Evolutionary conservation across 2,888 invertebrate genomes (phyloP).

Genomic region (Therioaphis trifolii): DNA sequence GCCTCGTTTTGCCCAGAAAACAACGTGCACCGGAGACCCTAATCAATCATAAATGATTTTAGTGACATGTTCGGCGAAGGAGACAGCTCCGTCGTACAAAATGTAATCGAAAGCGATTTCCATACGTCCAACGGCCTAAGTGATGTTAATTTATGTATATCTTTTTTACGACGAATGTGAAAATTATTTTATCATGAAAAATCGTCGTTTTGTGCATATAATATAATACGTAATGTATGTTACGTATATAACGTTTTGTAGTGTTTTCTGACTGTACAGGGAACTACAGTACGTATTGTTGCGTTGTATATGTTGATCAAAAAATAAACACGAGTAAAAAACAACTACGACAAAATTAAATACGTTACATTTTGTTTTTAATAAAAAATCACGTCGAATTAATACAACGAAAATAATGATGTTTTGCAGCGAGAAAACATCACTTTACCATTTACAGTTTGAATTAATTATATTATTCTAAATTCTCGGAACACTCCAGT

Average conservation of each 20-base stretch:
- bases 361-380: neutral
- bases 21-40: constrained; percentile 69
- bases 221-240: too few species aligned
- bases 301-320: too few species aligned
- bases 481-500: neutral
- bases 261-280: too few species aligned
- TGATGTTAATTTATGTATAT: constrained; percentile 28
- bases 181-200: neutral
- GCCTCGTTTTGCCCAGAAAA: constrained; percentile 14
- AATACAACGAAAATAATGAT: neutral
- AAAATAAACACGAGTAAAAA: too few species aligned
- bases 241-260: neutral
- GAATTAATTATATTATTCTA: neutral
- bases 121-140: neutral
- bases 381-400: neutral
- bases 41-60: constrained; percentile 67
- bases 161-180: constrained; percentile 7
- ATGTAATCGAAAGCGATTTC: constrained; percentile 37
- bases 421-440: neutral
- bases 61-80: constrained; percentile 61
- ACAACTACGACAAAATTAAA: too few species aligned
- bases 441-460: neutral
- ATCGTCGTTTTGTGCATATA: too few species aligned
- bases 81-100: constrained; percentile 22
- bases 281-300: too few species aligned